Base-by-base conservation (phyloP, 2,113 vertebrate genomes). In the Lepisosteus osseus region DNA sequence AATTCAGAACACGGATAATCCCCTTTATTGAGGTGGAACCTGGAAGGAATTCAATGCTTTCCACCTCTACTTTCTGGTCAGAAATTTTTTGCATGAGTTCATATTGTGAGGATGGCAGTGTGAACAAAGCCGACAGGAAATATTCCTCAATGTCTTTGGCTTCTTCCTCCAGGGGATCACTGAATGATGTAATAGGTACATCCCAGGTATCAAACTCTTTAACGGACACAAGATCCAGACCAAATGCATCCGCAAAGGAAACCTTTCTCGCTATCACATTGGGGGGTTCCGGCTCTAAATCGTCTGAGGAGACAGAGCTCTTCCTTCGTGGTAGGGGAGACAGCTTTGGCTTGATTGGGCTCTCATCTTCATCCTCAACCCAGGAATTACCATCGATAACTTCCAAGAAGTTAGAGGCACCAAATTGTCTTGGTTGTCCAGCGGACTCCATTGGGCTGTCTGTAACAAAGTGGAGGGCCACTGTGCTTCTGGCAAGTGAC, bases 241-340 rank as follows among this genome's bases (percentile, higher is more conserved):
- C 97, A 80, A 98, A 96, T 0, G 92, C 93, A 77, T 99, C 97
- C 7, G 97, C 97, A 70, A 99, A 99, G 0, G 97, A 99, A 84
- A 99, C 97, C 85, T 94, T 96, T 80, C 97, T 94, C 68, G 85
- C 61, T 1, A 83, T 72, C 11, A 78, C 84, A 7, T 79, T 61
- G 3, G 92, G 84, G 1, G 75, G 69, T 3, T 94, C 91, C 55
- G 87, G 54, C 67, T 92, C 93, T 3, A 85, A 85, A 69, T 94
- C 94, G 9, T 96, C 95, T n/a, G 88, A 91, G 73, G 90, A 91
- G 75, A 80, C 86, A 69, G 92, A 92, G 75, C 77, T 85, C 54
- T 77, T 69, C 75, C 92, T 85, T 68, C 90, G 84, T 6, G 89
- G 90, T 7, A 84, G 86, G 13, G 88, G 86, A 51, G 90, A 91